Percentiles rank a stretch among this genome's conserved stretches.
These are phyloP conservation scores for Selene dorsalis DNA, from an alignment of 2,797 vertebrate species.

Conservation along the genomic window DNA sequence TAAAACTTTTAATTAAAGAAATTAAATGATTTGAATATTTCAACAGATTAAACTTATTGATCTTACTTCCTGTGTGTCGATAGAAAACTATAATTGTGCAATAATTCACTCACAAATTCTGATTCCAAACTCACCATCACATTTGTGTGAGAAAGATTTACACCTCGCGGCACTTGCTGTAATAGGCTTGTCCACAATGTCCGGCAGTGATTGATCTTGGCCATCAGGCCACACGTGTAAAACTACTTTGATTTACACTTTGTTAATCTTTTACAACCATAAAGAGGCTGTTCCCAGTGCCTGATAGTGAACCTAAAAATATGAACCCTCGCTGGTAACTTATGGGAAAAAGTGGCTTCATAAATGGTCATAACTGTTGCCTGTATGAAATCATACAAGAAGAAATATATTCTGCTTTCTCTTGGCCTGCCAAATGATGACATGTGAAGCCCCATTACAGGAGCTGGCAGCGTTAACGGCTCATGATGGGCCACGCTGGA, in stretches of 20 bases:
- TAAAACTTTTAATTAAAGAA: slow-evolving; percentile 11
- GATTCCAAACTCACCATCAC: slow-evolving; percentile 33
- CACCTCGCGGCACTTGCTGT: slow-evolving; percentile 61
- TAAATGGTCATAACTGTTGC: slow-evolving; percentile 44
- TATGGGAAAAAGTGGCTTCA: slow-evolving; percentile 34
- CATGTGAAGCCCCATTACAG: slow-evolving; percentile 26
- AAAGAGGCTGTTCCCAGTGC: slow-evolving; percentile 15
- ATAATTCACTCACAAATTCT: slow-evolving; percentile 45
- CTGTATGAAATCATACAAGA: slow-evolving; percentile 40
- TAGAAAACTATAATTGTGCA: slow-evolving; percentile 18
- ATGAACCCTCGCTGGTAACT: slow-evolving; percentile 32
- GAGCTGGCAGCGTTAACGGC: slow-evolving; percentile 14
- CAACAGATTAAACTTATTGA: slow-evolving; percentile 1
- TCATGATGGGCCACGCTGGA: neutral
- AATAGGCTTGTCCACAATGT: slow-evolving; percentile 70
- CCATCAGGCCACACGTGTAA: slow-evolving; percentile 65
- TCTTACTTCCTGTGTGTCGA: neutral
- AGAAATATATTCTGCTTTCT: slow-evolving; percentile 48
- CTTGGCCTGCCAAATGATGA: slow-evolving; percentile 17
- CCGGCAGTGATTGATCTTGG: slow-evolving; percentile 68
- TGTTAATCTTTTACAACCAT: slow-evolving; percentile 67
- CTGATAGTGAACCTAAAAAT: slow-evolving; percentile 25
- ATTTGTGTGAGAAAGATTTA: slow-evolving; percentile 63
- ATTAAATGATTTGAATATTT: slow-evolving; percentile 10
- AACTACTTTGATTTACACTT: slow-evolving; percentile 75